Base-by-base conservation (phyloP, 1,140 invertebrate species). In the Halotydeus destructor region DNA sequence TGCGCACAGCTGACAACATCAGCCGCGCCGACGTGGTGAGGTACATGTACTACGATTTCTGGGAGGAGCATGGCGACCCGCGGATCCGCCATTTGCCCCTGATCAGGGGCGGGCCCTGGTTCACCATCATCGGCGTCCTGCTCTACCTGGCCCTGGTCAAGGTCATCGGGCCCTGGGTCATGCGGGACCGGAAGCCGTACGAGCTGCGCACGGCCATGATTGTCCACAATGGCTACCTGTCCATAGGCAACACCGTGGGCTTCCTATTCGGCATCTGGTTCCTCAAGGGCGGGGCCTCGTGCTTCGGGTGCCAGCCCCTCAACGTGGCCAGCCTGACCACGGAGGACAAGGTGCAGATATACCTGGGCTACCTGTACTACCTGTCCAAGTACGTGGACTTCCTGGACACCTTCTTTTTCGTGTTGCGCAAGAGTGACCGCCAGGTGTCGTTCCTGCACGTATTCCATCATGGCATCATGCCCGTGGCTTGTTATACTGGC, bases 351-450 rank as follows among this genome's bases (percentile, higher is more conserved):
- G 3, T 23, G 14, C 40, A 42, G 12, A 43, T 43, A 19, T 9
- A 47, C 9, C 30, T 46, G n/a, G 45, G 44, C 3, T 39, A 45
- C 22, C 34, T 34, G 69, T 96, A 93, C 60, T 97, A 91, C 63
- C 77, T 93, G 60, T 93, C 86, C 34, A 97, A 97, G 62, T 70
- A 86, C 50, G 78, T 85, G 12, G 89, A 97, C 67, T 91, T 94
- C 61, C 72, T 81, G 18, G 88, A 96, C 63, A 94, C 88, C 44
- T 81, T 93, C 68, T 88, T 85, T 69, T 86, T 86, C 64, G 76
- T 85, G 53, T 62, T 85, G 51, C 69, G 81, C 50, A 86, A 85
- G 62, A 91, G 91, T 67, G 78, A 75, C 57, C 74, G 78, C 58
- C 84, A 91, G 55, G 77, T 89, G 41, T 82, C 81, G n/a, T 82